Evolutionary conservation across 2,888 invertebrate genomes (phyloP).

Genomic region (Euzophera pinguis): DNA sequence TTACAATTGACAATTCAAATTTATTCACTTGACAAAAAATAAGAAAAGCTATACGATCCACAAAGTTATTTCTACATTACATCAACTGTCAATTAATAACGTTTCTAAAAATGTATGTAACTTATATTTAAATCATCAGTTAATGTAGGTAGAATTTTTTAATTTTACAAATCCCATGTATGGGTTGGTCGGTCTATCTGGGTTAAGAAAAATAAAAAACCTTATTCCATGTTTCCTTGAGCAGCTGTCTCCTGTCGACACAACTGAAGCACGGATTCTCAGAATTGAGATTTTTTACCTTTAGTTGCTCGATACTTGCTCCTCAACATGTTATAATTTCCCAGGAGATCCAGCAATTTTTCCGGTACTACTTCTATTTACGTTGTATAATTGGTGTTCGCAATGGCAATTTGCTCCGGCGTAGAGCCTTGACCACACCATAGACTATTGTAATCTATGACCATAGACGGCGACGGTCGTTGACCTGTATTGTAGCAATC

Average conservation of each 20-base stretch:
- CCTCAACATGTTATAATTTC: slow-evolving; percentile 6
- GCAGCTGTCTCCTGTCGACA: neutral
- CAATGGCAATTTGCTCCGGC: slow-evolving; percentile 1
- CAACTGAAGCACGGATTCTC: neutral
- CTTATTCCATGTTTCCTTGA: neutral
- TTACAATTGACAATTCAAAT: too few relatives aligned
- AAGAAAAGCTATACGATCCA: too few relatives aligned
- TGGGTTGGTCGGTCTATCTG: too few relatives aligned
- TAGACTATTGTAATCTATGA: slow-evolving; percentile 11
- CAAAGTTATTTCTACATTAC: too few relatives aligned
- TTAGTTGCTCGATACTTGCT: neutral
- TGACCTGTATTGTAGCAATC: neutral
- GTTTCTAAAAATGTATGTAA: too few relatives aligned
- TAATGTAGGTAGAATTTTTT: too few relatives aligned
- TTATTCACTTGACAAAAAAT: too few relatives aligned
- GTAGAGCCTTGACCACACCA: slow-evolving; percentile 1
- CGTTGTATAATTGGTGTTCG: slow-evolving; percentile 8
- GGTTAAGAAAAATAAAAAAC: too few relatives aligned
- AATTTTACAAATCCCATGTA: too few relatives aligned
- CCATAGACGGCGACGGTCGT: slow-evolving; percentile 4
- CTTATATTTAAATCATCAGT: too few relatives aligned
- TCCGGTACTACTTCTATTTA: slow-evolving; percentile 7
- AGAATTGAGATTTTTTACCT: slow-evolving; percentile 6
- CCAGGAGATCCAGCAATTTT: slow-evolving; percentile 5
- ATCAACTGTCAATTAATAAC: too few relatives aligned